Conservation (phyloP, 2,113 vertebrate species). For the Promerops cafer region DNA sequence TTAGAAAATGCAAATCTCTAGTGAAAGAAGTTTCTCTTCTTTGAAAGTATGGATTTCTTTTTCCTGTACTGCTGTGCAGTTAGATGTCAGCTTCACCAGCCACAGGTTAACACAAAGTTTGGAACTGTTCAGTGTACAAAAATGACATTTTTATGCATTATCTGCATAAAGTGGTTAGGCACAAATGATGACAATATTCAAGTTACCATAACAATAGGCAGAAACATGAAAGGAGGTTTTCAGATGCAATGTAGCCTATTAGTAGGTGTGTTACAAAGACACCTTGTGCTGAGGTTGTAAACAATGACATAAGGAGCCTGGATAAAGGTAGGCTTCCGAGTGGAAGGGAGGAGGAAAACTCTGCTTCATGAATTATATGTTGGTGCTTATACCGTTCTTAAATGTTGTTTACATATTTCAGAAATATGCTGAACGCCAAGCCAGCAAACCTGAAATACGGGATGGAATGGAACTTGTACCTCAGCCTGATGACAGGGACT, state of each 20-base stretch:
- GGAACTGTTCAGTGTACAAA: background rate
- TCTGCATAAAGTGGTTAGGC: background rate
- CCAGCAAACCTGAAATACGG: conserved; percentile 71
- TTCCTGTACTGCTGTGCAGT: background rate
- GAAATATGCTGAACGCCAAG: conserved; percentile 80
- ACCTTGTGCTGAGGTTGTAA: background rate
- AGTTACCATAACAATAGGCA: conserved; percentile 3
- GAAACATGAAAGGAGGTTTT: conserved; percentile 20
- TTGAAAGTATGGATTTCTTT: background rate
- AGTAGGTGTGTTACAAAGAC: background rate
- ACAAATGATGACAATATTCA: background rate
- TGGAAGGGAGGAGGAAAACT: background rate
- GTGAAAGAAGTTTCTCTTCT: background rate
- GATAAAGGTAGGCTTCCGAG: background rate
- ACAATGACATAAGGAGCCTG: background rate
- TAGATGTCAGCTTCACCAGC: background rate
- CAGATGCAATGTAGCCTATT: background rate
- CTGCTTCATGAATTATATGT: background rate
- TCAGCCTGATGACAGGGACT: conserved; percentile 76
- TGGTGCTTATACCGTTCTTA: conserved; percentile 27
- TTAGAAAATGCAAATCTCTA: background rate
- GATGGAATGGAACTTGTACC: conserved; percentile 85
- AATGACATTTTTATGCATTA: background rate
- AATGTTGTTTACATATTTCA: conserved; percentile 64
- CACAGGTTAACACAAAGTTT: background rate